Evolutionary conservation across 2,888 invertebrate species (phyloP), one percentile per base, ranked within the genome.

Genomic region (Mesorhabditis spiculigera): DNA sequence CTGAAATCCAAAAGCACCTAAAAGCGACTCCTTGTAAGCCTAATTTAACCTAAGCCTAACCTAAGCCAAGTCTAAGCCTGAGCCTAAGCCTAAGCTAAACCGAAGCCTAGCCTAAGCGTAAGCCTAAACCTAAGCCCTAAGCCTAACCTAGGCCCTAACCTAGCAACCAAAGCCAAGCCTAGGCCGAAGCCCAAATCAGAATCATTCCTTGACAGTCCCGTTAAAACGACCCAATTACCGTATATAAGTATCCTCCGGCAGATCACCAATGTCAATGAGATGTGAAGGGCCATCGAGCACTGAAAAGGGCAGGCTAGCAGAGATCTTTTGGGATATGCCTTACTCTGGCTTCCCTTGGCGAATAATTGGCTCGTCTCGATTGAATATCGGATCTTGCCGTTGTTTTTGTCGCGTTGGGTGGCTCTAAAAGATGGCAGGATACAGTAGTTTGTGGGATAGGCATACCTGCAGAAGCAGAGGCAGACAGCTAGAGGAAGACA

Each of bases 321-420:
- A 28, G 28, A 28, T 28, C 28, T 28, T 28, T 28, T 28, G 28
- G 28, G 28, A 28, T 28, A 28, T 28, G 45, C 65, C 71, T 66
- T n/a, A 72, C 72, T 68, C 43, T 68, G 69, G 43, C 69, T 72
- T 45, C 50, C 66, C 13, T 75, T 73, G 28, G 74, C 74, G 2
- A 76, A 68, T 43, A 78, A 69, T 69, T 73, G 75, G 66, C 77
- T 79, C 50, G 76, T 71, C 68, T 79, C 79, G 28, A 79, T 66
- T 4, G 79, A 77, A 44, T 75, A 72, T 8, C 72, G 64, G 4
- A 72, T 68, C 45, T 69, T 50, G 41, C 44, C 64, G 13, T 68
- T 71, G 5, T 41, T n/a, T 0, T 64, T 64, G 4, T 65, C 44
- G 64, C 73, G 10, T 50, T 78, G 4, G 69, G 79, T 80, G 69